Evolutionary conservation across 1,140 invertebrate genomes (phyloP).

Genomic region (Solenopsis invicta): DNA sequence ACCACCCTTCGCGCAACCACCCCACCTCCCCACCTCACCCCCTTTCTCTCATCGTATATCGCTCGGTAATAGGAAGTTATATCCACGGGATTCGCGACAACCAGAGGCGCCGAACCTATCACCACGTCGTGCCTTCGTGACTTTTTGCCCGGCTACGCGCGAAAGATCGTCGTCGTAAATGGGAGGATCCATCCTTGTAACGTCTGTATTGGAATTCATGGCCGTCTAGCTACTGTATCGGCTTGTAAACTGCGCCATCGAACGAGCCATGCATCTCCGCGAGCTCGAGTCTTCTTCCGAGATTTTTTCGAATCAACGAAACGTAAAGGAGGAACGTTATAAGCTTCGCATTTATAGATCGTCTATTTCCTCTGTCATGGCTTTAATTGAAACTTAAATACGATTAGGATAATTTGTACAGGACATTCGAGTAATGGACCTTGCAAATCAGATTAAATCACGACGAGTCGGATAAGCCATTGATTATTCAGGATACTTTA

Average conservation of each 20-base stretch:
- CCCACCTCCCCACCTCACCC: constrained; percentile 9
- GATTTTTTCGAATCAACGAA: constrained; percentile 9
- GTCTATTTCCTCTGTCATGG: not conserved
- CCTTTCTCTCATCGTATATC: constrained; percentile 50
- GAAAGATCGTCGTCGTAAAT: constrained; percentile 38
- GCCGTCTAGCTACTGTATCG: constrained; percentile 51
- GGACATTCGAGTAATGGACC: not conserved
- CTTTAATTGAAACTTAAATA: constrained; percentile 17
- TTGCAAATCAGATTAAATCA: constrained; percentile 34
- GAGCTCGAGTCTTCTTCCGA: constrained; percentile 54
- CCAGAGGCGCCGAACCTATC: constrained; percentile 66
- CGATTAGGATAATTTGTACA: constrained; percentile 22
- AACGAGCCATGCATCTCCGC: constrained; percentile 11
- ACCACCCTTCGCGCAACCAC: constrained; percentile 31
- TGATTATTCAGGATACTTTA: not conserved
- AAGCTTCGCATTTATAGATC: not conserved
- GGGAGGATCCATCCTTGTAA: constrained; percentile 38
- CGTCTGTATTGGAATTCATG: constrained; percentile 61
- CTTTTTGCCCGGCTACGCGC: constrained; percentile 48
- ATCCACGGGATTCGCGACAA: constrained; percentile 74
- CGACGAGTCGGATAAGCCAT: not conserved
- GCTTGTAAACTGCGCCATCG: constrained; percentile 62
- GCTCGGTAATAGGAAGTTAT: constrained; percentile 79
- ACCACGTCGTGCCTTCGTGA: constrained; percentile 34
- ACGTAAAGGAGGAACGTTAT: not conserved